Base-by-base conservation (phyloP, 64 coral and sea anemone species). In the Actinia tenebrosa region DNA sequence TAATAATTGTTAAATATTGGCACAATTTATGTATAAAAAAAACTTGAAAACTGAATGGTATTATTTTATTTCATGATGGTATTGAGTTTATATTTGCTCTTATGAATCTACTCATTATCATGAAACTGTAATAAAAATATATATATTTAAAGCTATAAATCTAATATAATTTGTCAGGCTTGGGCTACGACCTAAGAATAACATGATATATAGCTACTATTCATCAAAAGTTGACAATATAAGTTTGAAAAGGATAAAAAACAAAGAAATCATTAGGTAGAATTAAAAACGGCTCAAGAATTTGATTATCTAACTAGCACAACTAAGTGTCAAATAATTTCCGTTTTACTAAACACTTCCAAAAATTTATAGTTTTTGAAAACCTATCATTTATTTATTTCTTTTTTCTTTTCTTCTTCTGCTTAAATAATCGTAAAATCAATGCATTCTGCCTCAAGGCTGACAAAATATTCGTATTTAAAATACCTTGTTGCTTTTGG, bases 151-250 rank as follows among this genome's bases (percentile, higher is more conserved):
- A 75, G 69, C 69, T 10, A 27, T 75, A 13, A 16, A 30, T 75
- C 2, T 25, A 75, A 66, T 66, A n/a, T 2, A 37, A 37, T 37
- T 37, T 13, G 25, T 42, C 25, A 30, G 0, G 9, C 42, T 13
- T 75, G 9, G 56, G 2, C 10, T 58, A 2, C 15, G 0, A 58
- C 7, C 56, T 58, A 3, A 16, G 14, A 15, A 75, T 30, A 81
- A 11, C 1, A 79, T 53, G 46, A 81, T 50, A 17, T 81, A 81
- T 81, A 47, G 77, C 43, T 53, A 13, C 79, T 16, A 81, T 81
- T n/a, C 19, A 81, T 81, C 50, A 81, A 81, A 81, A 20, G 3
- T 22, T 81, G 79, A 81, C 79, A 81, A 20, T 50, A 20, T 50
- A 53, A 25, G 16, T 13, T 20, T 50, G 53, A 81, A 53, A 52